phyloP scores from a whole-genome alignment of 2,888 invertebrate species.

The Sphaeridia pumilis region DNA sequence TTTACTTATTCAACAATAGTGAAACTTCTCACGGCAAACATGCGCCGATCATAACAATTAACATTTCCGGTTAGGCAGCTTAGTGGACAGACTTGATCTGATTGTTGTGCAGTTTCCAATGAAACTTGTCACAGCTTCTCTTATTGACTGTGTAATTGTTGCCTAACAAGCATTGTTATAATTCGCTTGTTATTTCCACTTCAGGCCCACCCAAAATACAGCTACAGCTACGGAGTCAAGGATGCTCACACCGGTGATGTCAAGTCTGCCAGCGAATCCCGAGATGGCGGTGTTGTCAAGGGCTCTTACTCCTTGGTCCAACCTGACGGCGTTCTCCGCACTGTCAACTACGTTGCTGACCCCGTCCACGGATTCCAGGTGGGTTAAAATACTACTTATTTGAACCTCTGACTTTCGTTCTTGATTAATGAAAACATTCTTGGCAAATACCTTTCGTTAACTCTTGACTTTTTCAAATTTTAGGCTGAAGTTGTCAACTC shows the following conservation, averaged over 20 bases:
- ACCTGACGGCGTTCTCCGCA: constrained; percentile 38
- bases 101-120: too few species aligned
- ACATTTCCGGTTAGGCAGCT: too few species aligned
- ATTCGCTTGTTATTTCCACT: neutral
- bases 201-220: constrained; percentile 54
- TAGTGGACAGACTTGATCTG: too few species aligned
- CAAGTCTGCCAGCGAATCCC: constrained; percentile 30
- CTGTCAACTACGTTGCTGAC: constrained; percentile 40
- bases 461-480: neutral
- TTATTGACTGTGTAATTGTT: too few species aligned
- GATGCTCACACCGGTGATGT: constrained; percentile 59
- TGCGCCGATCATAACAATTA: too few species aligned
- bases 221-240: constrained; percentile 62
- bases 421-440: too few species aligned
- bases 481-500: constrained; percentile 19
- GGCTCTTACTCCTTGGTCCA: constrained; percentile 39
- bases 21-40: too few species aligned
- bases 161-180: too few species aligned
- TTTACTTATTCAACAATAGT: too few species aligned
- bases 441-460: neutral
- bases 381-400: neutral
- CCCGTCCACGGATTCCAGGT: constrained; percentile 39
- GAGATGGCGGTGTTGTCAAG: constrained; percentile 39
- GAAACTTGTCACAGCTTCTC: too few species aligned
- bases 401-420: too few species aligned